Evolutionary conservation across 2,113 vertebrate species (phyloP), one percentile per base, ranked within the genome.

Genomic region (Tachuris rubrigastra): DNA sequence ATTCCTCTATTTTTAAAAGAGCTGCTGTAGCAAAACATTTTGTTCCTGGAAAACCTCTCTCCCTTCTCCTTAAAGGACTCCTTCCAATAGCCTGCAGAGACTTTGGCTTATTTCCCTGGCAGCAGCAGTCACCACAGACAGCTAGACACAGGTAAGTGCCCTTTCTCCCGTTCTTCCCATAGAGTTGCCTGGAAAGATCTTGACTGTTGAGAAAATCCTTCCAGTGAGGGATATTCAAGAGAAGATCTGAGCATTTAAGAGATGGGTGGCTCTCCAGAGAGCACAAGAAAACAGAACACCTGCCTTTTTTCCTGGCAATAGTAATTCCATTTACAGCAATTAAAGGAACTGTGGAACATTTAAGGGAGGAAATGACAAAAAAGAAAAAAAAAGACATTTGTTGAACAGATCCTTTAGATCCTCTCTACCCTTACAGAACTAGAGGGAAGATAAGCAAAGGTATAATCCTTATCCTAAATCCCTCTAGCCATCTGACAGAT

Each of bases 261-360:
- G 73, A 7, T 10, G 30, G 35, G 21, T 24, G 22, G 33, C 27
- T 93, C 37, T 95, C 85, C 53, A 58, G 75, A 79, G 58, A 91
- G 46, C 31, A 77, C 20, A 59, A 80, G 50, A 49, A 92, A 87
- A 91, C 16, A 63, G 53, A 76, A 76, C 0, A 0, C 42, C 49
- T 5, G 5, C 47, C 18, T 56, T 58, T 91, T 83, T 80, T 62
- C 72, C 71, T 77, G 72, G 59, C 75, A 92, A 71, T 12, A 47
- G 12, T 47, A 92, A 93, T 80, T 95, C 56, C 41, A 86, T 84
- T 88, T 90, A 69, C 72, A 74, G 68, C 41, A 92, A 89, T 80
- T 90, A 67, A 88, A 69, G 31, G 44, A 60, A 83, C 18, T 9
- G 1, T 74, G 10, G 46, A 55, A 7, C 63, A 66, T 69, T 76